Evolutionary conservation across 2,888 invertebrate genomes (phyloP).

Genomic region (Poecilobothrus nobilitatus): DNA sequence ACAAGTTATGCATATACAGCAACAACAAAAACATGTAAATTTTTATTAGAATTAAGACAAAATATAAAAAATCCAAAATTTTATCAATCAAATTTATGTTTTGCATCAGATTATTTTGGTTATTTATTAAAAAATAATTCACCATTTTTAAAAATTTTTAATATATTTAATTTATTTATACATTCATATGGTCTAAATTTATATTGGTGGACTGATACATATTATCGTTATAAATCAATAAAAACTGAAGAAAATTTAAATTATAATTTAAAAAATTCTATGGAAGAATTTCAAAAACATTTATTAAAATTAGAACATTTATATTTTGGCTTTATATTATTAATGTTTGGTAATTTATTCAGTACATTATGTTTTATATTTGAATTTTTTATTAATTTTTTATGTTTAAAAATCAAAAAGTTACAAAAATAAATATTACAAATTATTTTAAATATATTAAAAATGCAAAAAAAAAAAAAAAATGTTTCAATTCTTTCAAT

Average conservation of each 20-base stretch:
- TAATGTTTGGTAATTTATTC: background rate
- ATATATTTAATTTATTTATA: background rate
- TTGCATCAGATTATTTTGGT: background rate
- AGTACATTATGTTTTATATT: background rate
- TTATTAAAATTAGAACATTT: background rate
- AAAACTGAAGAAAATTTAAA: background rate
- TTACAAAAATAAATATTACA: too few relatives aligned
- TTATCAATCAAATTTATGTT: background rate
- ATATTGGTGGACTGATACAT: background rate
- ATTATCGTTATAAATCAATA: background rate
- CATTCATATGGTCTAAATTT: background rate
- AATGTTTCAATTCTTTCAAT: too few relatives aligned
- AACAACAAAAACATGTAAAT: background rate
- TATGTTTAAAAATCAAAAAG: background rate
- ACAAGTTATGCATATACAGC: background rate
- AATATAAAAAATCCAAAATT: background rate
- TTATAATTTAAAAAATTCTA: background rate
- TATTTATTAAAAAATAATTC: background rate
- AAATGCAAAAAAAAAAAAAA: too few relatives aligned
- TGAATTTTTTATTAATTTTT: background rate
- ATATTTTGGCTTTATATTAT: background rate
- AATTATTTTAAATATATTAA: too few relatives aligned
- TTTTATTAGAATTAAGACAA: background rate
- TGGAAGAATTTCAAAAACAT: background rate
- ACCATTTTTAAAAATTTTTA: background rate